phyloP scores from a whole-genome alignment of 2,888 invertebrate species.

The Allygus modestus region DNA sequence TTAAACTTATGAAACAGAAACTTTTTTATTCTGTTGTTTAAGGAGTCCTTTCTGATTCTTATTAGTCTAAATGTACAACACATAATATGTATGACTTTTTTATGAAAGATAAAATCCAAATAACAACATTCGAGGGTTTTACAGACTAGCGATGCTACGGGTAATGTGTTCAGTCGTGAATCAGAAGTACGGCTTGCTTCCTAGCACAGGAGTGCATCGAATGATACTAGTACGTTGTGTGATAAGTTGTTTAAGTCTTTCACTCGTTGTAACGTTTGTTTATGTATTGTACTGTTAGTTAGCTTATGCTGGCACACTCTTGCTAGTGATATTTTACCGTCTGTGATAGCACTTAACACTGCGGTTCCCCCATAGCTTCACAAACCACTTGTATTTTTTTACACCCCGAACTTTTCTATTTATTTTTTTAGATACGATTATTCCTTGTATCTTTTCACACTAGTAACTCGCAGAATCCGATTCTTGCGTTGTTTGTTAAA shows the following conservation, averaged over 20 bases:
- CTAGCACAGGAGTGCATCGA: slow-evolving; percentile 39
- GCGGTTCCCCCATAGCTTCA: slow-evolving; percentile 27
- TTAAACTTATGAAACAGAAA: too few relatives aligned
- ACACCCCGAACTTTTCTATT: slow-evolving; percentile 26
- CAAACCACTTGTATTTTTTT: slow-evolving; percentile 27
- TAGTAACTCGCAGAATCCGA: background rate
- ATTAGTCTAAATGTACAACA: too few relatives aligned
- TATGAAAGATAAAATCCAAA: too few relatives aligned
- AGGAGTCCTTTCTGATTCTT: too few relatives aligned
- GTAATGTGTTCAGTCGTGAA: slow-evolving; percentile 6
- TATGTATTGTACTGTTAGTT: slow-evolving; percentile 14
- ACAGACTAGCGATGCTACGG: background rate
- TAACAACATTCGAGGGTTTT: too few relatives aligned
- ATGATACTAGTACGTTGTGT: slow-evolving; percentile 43
- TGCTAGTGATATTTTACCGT: slow-evolving; percentile 39
- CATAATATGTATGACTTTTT: too few relatives aligned
- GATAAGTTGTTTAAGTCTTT: slow-evolving; percentile 39
- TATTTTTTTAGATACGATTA: slow-evolving; percentile 30
- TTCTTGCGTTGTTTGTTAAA: too few relatives aligned
- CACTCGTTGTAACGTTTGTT: background rate
- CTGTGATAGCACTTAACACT: slow-evolving; percentile 46
- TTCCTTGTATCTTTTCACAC: slow-evolving; percentile 32
- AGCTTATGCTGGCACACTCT: slow-evolving; percentile 28
- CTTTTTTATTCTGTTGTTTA: too few relatives aligned
- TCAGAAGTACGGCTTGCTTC: background rate